Evolutionary conservation across 2,113 vertebrate genomes (phyloP).

Genomic region (Chlorodrepanis virens): DNA sequence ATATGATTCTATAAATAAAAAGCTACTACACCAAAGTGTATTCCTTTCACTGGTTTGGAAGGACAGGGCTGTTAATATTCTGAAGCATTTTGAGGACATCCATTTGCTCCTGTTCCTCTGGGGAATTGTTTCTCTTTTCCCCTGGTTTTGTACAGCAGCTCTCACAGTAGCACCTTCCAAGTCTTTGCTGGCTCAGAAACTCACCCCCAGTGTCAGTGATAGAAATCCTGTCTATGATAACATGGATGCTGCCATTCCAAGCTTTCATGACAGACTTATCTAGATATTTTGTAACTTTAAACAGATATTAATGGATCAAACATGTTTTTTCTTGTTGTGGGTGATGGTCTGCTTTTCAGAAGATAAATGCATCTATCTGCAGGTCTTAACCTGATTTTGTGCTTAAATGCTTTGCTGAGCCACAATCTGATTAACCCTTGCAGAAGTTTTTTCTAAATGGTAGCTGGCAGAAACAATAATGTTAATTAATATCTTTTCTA

Average conservation of each 20-base stretch:
- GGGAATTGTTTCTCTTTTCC: neutral
- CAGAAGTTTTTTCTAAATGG: neutral
- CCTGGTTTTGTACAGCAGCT: neutral
- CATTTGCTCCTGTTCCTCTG: neutral
- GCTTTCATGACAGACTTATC: neutral
- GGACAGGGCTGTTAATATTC: neutral
- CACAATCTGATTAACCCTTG: neutral
- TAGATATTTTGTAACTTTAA: neutral
- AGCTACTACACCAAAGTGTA: neutral
- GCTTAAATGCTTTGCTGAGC: neutral
- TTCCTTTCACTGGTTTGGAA: neutral
- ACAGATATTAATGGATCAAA: neutral
- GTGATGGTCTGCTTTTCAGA: neutral
- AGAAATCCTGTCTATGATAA: neutral
- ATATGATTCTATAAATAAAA: neutral
- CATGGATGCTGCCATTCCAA: neutral
- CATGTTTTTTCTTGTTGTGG: neutral
- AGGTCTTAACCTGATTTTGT: neutral
- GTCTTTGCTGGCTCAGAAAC: neutral
- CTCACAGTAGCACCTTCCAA: neutral
- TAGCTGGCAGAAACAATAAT: neutral
- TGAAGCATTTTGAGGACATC: neutral
- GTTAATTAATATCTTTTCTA: neutral
- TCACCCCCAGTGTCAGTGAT: accelerated
- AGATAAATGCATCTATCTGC: neutral